A percentile compares a stretch with the other conserved stretches of the same genome.
phyloP scores from a whole-genome alignment of 2,888 invertebrate species.

The Mantis religiosa region DNA sequence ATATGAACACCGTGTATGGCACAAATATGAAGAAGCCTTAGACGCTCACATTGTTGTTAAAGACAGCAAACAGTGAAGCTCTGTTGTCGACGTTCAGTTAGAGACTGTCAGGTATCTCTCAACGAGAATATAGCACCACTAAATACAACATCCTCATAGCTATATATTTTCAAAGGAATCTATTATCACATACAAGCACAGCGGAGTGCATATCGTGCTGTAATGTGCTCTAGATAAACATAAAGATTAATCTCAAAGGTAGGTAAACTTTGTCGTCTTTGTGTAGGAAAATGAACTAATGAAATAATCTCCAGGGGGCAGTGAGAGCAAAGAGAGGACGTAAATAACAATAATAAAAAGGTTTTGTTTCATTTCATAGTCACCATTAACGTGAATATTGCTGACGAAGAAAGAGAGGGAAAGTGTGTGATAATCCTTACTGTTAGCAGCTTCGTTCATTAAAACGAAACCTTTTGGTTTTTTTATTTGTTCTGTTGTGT shows the following conservation, averaged over 20 bases:
- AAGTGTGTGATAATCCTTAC: neutral
- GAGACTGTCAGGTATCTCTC: no score
- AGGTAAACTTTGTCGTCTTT: neutral
- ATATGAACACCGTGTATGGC: no score
- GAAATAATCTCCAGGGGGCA: neutral
- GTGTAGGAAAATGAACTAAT: neutral
- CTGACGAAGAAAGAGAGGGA: neutral
- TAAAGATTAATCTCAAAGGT: neutral
- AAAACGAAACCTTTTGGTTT: neutral
- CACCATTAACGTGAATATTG: neutral
- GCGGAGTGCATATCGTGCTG: neutral
- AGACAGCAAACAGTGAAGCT: no score
- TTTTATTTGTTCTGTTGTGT: neutral
- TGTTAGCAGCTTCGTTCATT: neutral
- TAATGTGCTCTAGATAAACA: neutral
- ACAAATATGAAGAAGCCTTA: no score
- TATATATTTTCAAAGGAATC: no score
- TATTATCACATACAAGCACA: no score
- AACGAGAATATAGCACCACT: no score
- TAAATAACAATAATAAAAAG: neutral
- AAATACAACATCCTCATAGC: no score
- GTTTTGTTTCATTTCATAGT: neutral
- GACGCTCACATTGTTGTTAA: no score
- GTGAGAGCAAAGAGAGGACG: neutral
- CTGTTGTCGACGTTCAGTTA: no score